Evolutionary conservation across 2,113 vertebrate species (phyloP), one percentile per base, ranked within the genome.

Genomic region (Melanostigma gelatinosum): DNA sequence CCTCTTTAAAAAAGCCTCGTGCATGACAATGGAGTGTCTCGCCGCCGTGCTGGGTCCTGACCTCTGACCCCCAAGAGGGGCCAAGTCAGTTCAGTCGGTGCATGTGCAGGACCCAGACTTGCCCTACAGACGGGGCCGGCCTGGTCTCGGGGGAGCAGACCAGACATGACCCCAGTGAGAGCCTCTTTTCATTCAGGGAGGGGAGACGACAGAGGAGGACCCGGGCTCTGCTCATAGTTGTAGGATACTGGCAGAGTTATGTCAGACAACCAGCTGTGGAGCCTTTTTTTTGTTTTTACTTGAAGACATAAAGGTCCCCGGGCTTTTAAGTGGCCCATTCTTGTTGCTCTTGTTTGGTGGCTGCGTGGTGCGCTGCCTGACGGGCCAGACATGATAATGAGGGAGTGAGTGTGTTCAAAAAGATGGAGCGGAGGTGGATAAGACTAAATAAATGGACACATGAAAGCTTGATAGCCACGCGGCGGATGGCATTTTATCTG

Each of bases 121-220:
- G 83, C 66, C 92, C 82, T 62, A 87, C 93, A 95, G 95, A 93
- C 95, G 80, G 93, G 84, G 69, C 79, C 50, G 64, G 79, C 82
- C 83, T 90, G 84, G 84, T 94, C 94, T 84, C 93, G 15, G 0
- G 95, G 92, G 96, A 93, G 85, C 84, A 89, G 96, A 93, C 96
- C 96, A 96, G 96, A 96, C 95, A 79, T 93, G 95, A 96, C 95
- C 96, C 92, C 86, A 36, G 89, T 81, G 82, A 87, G 29, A 91
- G 83, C 84, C 82, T 92, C 84, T 81, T 87, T 92, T 92, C 78
- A 86, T 89, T 92, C 81, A 82, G 55, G 72, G 62, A 77, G 72
- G 72, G 44, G 70, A 67, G 73, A 69, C 8, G 46, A 83, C 79
- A 78, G 75, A 87, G 80, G 73, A 15, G 38, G 72, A 62, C 60